phyloP scores from a whole-genome alignment of 53 echinoderm and acorn worm genomes.

The Hippasteria phrygiana region DNA sequence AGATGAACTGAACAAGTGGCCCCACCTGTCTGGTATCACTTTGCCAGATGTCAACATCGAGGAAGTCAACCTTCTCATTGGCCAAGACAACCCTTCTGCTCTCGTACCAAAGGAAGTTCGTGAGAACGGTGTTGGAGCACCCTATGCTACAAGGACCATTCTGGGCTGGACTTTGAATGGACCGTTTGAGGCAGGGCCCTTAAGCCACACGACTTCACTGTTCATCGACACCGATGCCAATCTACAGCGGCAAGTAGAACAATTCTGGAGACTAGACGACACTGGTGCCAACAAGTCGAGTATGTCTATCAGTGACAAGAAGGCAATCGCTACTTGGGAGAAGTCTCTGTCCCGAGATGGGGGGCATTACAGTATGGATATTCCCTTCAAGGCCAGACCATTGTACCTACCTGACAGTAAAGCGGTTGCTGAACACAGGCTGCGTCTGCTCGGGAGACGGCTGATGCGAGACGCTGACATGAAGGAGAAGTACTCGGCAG shows the following conservation, averaged over 20 bases:
- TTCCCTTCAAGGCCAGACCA: neutral
- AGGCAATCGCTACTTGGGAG: neutral
- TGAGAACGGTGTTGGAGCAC: constrained; percentile 18
- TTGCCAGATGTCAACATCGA: constrained; percentile 43
- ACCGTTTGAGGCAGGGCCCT: constrained; percentile 8
- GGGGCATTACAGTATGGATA: neutral
- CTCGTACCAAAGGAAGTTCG: constrained; percentile 60
- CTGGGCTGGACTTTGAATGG: constrained; percentile 71
- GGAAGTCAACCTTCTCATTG: constrained; percentile 58
- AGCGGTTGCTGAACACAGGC: too few species aligned
- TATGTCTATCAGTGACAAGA: neutral
- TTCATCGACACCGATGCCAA: constrained; percentile 20
- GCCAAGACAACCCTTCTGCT: constrained; percentile 70
- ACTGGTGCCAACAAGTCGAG: neutral
- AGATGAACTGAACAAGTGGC: constrained; percentile 32
- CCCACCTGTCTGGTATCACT: constrained; percentile 42
- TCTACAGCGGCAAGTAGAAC: neutral
- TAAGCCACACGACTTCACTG: neutral
- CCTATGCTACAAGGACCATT: constrained; percentile 63
- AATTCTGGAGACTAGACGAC: neutral
- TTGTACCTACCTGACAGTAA: too few species aligned
- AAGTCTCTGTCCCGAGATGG: too few species aligned
- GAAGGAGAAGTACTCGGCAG: too few species aligned
- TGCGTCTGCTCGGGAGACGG: too few species aligned
- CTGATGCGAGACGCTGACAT: too few species aligned